Conservation (phyloP, 2,888 invertebrate species). For the Sesamia inferens region DNA sequence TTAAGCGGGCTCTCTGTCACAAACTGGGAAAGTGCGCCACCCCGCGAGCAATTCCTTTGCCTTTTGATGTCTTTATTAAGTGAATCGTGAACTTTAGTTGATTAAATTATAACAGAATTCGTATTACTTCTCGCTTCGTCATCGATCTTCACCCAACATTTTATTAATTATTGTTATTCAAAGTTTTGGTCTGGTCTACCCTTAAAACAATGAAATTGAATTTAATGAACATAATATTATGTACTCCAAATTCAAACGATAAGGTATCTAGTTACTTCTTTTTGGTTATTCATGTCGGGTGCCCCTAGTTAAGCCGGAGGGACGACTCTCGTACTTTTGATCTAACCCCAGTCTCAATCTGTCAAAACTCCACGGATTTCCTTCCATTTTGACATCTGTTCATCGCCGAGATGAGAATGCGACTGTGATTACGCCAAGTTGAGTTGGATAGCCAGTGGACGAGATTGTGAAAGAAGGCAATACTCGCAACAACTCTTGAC, state of each 20-base stretch:
- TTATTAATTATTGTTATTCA: slow-evolving; percentile 51
- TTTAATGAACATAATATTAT: neutral
- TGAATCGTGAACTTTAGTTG: slow-evolving; percentile 68
- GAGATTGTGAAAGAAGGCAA: no score
- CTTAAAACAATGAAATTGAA: neutral
- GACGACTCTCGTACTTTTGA: no score
- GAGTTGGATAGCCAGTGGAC: no score
- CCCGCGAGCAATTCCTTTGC: slow-evolving; percentile 64
- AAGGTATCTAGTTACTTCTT: no score
- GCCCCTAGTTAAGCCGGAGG: no score
- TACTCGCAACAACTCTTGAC: no score
- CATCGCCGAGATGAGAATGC: no score
- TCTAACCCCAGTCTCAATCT: no score
- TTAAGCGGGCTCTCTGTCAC: slow-evolving; percentile 64
- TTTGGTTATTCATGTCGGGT: neutral
- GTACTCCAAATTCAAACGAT: neutral
- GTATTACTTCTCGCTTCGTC: slow-evolving; percentile 55
- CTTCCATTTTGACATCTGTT: no score
- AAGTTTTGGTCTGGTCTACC: slow-evolving; percentile 18
- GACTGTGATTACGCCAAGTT: no score
- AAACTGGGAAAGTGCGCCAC: slow-evolving; percentile 63
- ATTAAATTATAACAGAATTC: slow-evolving; percentile 66
- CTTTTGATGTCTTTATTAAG: slow-evolving; percentile 71
- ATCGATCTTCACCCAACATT: slow-evolving; percentile 57
- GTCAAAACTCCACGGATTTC: no score